Conservation (phyloP, 2,888 invertebrate genomes). For the Platerodrilus igneus region DNA sequence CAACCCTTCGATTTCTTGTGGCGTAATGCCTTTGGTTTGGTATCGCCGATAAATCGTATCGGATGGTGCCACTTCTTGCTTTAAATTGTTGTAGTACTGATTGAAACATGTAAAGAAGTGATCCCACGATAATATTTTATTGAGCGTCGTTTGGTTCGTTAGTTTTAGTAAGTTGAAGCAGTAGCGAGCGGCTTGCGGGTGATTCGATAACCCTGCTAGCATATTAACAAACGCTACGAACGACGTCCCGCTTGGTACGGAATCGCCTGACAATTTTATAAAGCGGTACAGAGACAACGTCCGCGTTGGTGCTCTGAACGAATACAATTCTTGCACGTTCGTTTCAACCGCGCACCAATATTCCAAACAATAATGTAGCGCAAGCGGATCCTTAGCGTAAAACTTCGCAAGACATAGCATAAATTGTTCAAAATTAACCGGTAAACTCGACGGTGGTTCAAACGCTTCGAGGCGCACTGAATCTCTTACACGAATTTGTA, state of each 20-base stretch:
- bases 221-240: constrained; percentile 85
- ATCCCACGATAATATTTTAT: constrained; percentile 69
- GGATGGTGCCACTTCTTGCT: constrained; percentile 63
- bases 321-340: constrained; percentile 43
- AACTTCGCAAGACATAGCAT: constrained; percentile 73
- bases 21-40: constrained; percentile 63
- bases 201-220: constrained; percentile 75
- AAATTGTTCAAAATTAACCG: constrained; percentile 78
- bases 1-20: constrained; percentile 80
- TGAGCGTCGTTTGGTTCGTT: constrained; percentile 59
- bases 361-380: constrained; percentile 66
- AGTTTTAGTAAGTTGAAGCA: constrained; percentile 74
- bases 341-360: constrained; percentile 72
- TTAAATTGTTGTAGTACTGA: constrained; percentile 64
- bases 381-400: constrained; percentile 69
- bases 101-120: constrained; percentile 78
- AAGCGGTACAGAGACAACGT: constrained; percentile 86
- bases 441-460: constrained; percentile 68
- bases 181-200: constrained; percentile 69
- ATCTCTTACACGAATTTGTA: constrained; percentile 83
- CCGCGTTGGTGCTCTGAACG: constrained; percentile 52
- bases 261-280: constrained; percentile 80
- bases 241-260: constrained; percentile 74
- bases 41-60: constrained; percentile 61
- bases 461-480: constrained; percentile 78